Conservation (phyloP, 2,888 invertebrate species). For the Meliscaeva auricollis region DNA sequence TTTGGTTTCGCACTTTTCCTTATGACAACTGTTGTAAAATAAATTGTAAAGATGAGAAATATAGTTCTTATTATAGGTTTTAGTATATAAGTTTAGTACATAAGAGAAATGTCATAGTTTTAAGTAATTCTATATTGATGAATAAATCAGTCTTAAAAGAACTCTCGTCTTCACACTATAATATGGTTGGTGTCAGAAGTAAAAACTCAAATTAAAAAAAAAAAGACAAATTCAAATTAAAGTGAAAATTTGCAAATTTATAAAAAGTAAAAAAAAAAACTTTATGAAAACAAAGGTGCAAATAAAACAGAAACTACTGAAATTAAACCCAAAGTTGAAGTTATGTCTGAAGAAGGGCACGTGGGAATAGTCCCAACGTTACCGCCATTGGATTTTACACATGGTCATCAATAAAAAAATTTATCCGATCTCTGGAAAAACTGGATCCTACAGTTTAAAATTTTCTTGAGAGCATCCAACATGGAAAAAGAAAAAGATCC, state of each 20-base stretch:
- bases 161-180: conserved; percentile 10
- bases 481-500: conserved; percentile 10
- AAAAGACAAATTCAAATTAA: too few species aligned
- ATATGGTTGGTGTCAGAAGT: background rate
- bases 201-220: too few species aligned
- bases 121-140: conserved; percentile 2
- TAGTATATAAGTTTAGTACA: conserved; percentile 2
- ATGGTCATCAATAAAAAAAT: conserved; percentile 2
- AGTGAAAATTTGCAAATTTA: background rate
- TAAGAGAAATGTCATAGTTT: background rate
- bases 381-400: conserved; percentile 1
- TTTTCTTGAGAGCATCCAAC: conserved; percentile 12
- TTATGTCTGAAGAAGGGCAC: conserved; percentile 3
- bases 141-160: conserved; percentile 10
- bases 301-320: background rate
- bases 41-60: conserved; percentile 7
- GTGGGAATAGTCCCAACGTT: conserved; percentile 17
- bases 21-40: too few species aligned
- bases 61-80: conserved; percentile 1
- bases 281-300: background rate
- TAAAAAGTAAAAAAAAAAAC: background rate
- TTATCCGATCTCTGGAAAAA: conserved; percentile 20
- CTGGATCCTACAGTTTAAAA: conserved; percentile 22
- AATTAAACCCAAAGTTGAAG: background rate
- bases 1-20: too few species aligned